Conservation (phyloP, 2,797 vertebrate genomes). For the Gymnothorax reevesii region DNA sequence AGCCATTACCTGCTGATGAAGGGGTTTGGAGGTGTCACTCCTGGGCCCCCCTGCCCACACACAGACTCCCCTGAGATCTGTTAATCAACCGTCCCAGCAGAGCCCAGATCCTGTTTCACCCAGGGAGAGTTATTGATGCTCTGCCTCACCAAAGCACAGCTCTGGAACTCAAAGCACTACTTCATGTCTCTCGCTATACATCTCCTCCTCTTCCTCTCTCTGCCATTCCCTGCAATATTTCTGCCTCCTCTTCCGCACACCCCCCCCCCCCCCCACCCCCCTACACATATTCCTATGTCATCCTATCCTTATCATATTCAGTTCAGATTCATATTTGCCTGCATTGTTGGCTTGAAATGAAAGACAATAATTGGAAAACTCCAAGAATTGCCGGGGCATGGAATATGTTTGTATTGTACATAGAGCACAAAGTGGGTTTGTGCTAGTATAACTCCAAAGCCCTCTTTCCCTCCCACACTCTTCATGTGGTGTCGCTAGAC, state of each 20-base stretch:
- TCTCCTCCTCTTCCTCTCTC: not conserved
- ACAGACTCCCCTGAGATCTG: conserved; percentile 25
- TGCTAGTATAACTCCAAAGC: not conserved
- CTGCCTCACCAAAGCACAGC: conserved; percentile 35
- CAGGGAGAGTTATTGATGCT: conserved; percentile 11
- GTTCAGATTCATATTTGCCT: not conserved
- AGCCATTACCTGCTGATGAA: not conserved
- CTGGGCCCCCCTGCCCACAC: not conserved
- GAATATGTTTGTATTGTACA: not conserved
- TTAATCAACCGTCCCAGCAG: conserved; percentile 18
- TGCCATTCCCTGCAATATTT: not conserved
- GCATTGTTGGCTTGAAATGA: not conserved
- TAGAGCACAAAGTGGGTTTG: not conserved
- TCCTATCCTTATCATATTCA: not conserved
- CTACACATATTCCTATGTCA: not conserved
- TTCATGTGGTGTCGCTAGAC: conserved; percentile 23
- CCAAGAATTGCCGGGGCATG: not conserved
- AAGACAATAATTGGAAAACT: not conserved
- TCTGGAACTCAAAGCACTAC: conserved; percentile 21
- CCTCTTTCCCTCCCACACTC: conserved; percentile 21
- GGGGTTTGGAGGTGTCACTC: not conserved
- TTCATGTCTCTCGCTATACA: conserved; percentile 8
- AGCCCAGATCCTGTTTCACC: not conserved
- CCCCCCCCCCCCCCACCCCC: not conserved
- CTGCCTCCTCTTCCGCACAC: not conserved